Percentiles rank a stretch among this genome's conserved stretches.
These are phyloP conservation scores for Leptatherina wallacei DNA, from an alignment of 2,797 vertebrate genomes.

Conservation along the genomic window DNA sequence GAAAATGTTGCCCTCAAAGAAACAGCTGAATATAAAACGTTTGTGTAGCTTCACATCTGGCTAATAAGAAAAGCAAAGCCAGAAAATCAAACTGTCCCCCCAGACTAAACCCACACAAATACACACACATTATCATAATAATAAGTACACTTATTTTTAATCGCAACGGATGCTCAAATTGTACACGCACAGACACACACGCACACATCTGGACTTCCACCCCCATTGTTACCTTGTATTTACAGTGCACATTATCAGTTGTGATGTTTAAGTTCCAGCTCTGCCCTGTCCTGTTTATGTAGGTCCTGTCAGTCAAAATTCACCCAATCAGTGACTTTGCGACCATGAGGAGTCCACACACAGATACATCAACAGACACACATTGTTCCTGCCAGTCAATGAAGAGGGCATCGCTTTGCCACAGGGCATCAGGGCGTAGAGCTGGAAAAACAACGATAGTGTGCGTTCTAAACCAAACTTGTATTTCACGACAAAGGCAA, in stretches of 20 bases:
- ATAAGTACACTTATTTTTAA: conserved; percentile 3
- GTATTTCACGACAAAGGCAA: conserved; percentile 1
- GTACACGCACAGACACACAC: conserved; percentile 2
- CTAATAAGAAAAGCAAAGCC: background rate
- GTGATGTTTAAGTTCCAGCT: conserved; percentile 53
- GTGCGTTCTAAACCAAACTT: conserved; percentile 9
- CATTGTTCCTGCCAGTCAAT: conserved; percentile 36
- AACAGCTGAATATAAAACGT: background rate
- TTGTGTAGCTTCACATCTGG: background rate
- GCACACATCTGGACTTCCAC: conserved; percentile 15
- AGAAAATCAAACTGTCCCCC: background rate
- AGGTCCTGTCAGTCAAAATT: conserved; percentile 61
- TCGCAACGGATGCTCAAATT: conserved; percentile 25
- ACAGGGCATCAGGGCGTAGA: conserved; percentile 41
- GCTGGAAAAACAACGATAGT: conserved; percentile 68
- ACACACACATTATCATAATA: conserved; percentile 20
- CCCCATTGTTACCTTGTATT: conserved; percentile 15
- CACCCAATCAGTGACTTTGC: conserved; percentile 60
- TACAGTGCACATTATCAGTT: conserved; percentile 54
- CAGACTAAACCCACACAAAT: background rate
- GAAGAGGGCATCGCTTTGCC: conserved; percentile 35
- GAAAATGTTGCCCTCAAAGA: background rate
- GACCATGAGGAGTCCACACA: background rate
- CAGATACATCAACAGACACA: background rate
- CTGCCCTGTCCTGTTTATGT: conserved; percentile 73